Evolutionary conservation across 2,797 vertebrate genomes (phyloP).

Genomic region (Xerus rutilus): DNA sequence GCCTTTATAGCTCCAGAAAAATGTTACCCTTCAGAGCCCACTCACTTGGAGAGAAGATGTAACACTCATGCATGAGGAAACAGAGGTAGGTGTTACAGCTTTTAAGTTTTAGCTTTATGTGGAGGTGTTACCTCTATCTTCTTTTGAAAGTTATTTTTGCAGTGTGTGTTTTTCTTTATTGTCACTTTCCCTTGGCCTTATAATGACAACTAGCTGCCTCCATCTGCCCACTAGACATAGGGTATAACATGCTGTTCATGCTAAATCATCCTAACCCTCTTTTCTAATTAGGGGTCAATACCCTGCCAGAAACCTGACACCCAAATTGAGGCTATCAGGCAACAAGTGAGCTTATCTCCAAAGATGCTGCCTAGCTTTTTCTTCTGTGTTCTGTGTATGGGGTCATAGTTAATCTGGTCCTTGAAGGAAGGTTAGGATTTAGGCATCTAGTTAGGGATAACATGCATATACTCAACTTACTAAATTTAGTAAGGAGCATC

Average conservation of each 20-base stretch:
- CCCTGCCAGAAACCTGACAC: neutral
- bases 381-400: neutral
- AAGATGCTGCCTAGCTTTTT: neutral
- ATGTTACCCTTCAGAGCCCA: neutral
- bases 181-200: neutral
- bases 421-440: neutral
- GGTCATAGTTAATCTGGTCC: neutral
- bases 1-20: neutral
- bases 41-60: neutral
- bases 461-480: neutral
- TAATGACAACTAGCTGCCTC: neutral
- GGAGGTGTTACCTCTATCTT: neutral
- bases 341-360: neutral
- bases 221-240: neutral
- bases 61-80: neutral
- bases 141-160: neutral
- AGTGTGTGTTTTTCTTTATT: neutral
- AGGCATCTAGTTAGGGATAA: neutral
- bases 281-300: neutral
- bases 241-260: neutral
- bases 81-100: neutral
- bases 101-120: neutral
- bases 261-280: neutral
- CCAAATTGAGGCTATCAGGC: neutral
- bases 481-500: neutral